phyloP scores from a whole-genome alignment of 1,140 invertebrate genomes.

The Drosophila leontia region DNA sequence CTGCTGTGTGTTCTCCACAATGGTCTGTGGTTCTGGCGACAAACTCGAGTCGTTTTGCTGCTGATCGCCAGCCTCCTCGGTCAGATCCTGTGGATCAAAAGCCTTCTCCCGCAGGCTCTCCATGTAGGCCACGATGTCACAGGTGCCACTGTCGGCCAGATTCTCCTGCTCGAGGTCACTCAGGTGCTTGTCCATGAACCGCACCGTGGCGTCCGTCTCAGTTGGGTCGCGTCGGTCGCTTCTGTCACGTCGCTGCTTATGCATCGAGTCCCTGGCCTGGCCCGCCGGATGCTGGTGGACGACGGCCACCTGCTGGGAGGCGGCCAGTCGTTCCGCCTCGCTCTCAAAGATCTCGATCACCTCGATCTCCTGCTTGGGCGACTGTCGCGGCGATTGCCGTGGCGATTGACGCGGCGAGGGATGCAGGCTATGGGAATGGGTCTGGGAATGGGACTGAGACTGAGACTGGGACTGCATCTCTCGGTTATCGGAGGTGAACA shows the following conservation, averaged over 20 bases:
- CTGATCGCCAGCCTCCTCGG: slow-evolving; percentile 66
- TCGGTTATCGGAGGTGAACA: slow-evolving; percentile 65
- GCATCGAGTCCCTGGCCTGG: slow-evolving; percentile 47
- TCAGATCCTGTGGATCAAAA: slow-evolving; percentile 65
- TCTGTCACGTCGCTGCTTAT: slow-evolving; percentile 50
- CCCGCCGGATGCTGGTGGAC: slow-evolving; percentile 68
- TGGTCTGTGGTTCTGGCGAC: slow-evolving; percentile 80
- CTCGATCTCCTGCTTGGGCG: slow-evolving; percentile 81
- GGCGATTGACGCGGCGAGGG: slow-evolving; percentile 62
- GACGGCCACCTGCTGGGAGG: slow-evolving; percentile 76
- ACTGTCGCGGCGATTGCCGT: slow-evolving; percentile 77
- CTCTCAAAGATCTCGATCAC: slow-evolving; percentile 83
- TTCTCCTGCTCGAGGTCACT: slow-evolving; percentile 81
- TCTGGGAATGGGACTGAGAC: slow-evolving; percentile 5
- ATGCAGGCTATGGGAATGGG: slow-evolving; percentile 44
- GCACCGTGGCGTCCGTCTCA: slow-evolving; percentile 56
- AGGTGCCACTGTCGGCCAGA: slow-evolving; percentile 72
- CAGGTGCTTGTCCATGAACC: slow-evolving; percentile 81
- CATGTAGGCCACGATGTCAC: slow-evolving; percentile 84
- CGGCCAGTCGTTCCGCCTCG: slow-evolving; percentile 73
- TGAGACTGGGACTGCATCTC: slow-evolving; percentile 34
- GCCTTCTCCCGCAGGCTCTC: slow-evolving; percentile 81
- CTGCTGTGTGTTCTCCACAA: slow-evolving; percentile 82
- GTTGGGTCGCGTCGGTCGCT: slow-evolving; percentile 29
- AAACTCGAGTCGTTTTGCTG: slow-evolving; percentile 82